Evolutionary conservation across 1,140 invertebrate species (phyloP).

Genomic region (Aricia agestis): DNA sequence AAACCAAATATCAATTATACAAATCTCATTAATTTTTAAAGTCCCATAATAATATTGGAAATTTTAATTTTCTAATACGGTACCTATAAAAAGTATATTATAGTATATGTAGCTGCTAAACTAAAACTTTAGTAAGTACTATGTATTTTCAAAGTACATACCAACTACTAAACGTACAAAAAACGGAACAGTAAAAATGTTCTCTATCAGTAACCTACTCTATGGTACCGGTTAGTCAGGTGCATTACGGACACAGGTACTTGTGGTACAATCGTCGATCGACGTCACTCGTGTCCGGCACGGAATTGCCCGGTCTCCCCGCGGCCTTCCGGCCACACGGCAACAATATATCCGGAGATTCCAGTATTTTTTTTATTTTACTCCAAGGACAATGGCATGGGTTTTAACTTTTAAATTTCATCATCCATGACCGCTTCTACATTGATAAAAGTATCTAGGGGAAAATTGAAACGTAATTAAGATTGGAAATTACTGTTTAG

Average conservation of each 20-base stretch:
- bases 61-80: too few relatives aligned
- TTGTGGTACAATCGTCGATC: conserved; percentile 19
- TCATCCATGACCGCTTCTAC: not conserved
- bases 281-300: conserved; percentile 45
- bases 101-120: too few relatives aligned
- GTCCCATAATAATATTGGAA: too few relatives aligned
- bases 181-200: not conserved
- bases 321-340: conserved; percentile 36
- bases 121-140: too few relatives aligned
- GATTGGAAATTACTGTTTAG: too few relatives aligned
- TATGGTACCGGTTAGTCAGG: conserved; percentile 2
- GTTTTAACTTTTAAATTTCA: not conserved
- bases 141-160: not conserved
- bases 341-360: conserved; percentile 30
- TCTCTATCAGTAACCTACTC: not conserved
- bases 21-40: too few relatives aligned
- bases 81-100: too few relatives aligned
- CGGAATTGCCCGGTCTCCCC: conserved; percentile 21
- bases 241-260: conserved; percentile 13
- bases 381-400: not conserved
- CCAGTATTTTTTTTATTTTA: not conserved
- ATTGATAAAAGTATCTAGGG: too few relatives aligned
- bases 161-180: not conserved
- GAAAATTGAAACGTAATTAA: too few relatives aligned
- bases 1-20: too few relatives aligned